A percentile compares a stretch with the other conserved stretches of the same genome.
phyloP scores from a whole-genome alignment of 1,140 invertebrate genomes.

The Gryllus bimaculatus region DNA sequence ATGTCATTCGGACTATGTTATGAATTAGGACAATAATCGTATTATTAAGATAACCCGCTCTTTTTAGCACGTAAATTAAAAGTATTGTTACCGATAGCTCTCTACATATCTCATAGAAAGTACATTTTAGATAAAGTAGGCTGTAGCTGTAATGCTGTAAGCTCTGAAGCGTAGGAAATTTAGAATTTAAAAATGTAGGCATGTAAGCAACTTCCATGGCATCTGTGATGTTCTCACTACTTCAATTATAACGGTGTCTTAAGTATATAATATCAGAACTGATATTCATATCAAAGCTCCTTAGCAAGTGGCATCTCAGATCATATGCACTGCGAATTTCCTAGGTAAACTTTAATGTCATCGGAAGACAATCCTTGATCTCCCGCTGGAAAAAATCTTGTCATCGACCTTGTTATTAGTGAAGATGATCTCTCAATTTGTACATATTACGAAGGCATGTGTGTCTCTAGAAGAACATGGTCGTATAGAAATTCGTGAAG shows the following conservation, averaged over 20 bases:
- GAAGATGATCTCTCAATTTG: not conserved
- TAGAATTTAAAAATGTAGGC: not conserved
- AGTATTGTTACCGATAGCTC: not conserved
- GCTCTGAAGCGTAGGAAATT: not conserved
- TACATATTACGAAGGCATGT: not conserved
- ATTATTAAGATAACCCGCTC: not conserved
- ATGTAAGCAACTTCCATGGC: not conserved
- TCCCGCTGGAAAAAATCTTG: not conserved
- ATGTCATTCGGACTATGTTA: not conserved
- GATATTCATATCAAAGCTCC: not conserved
- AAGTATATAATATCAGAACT: not conserved
- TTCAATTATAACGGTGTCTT: conserved; percentile 1
- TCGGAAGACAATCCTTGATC: no score
- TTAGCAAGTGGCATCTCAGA: not conserved
- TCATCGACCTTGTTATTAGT: not conserved
- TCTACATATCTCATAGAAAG: not conserved
- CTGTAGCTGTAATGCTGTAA: not conserved
- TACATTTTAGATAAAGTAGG: not conserved
- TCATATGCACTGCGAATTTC: not conserved
- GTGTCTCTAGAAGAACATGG: not conserved
- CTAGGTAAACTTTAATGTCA: no score
- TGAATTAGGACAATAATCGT: not conserved
- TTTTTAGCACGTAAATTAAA: not conserved
- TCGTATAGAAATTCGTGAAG: not conserved
- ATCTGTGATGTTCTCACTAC: conserved; percentile 1